Conservation (phyloP, 2,888 invertebrate species). For the Julus scanicus region DNA sequence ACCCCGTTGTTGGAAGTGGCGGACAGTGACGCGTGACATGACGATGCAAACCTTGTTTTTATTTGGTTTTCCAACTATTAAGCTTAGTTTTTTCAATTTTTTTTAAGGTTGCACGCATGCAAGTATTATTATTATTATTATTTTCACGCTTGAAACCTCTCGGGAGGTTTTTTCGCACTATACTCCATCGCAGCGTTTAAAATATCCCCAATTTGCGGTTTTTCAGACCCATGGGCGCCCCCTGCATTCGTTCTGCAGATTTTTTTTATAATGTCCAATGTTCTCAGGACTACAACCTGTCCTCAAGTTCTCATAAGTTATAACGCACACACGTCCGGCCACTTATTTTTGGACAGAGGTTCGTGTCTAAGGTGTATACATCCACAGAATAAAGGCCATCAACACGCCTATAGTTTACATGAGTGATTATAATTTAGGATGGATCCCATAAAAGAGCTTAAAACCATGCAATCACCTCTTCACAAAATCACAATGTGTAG, state of each 20-base stretch:
- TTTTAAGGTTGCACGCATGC: slow-evolving; percentile 8
- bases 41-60: slow-evolving; percentile 3
- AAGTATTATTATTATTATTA: slow-evolving; percentile 36
- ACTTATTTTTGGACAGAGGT: neutral
- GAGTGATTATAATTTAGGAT: no score
- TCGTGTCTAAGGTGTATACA: neutral
- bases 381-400: neutral
- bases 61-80: slow-evolving; percentile 25
- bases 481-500: no score
- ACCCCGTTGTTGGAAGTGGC: neutral
- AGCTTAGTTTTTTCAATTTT: neutral
- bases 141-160: slow-evolving; percentile 27
- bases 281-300: neutral
- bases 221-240: slow-evolving; percentile 24
- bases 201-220: slow-evolving; percentile 35
- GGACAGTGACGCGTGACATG: slow-evolving; percentile 39
- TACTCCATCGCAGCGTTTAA: slow-evolving; percentile 20
- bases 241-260: slow-evolving; percentile 23
- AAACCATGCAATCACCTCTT: no score
- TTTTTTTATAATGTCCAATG: neutral
- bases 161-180: slow-evolving; percentile 22
- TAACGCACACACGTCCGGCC: slow-evolving; percentile 2
- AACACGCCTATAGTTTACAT: neutral
- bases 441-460: no score
- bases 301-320: neutral